Base-by-base conservation (phyloP, 2,888 invertebrate genomes). In the Epinotia bilunana region DNA sequence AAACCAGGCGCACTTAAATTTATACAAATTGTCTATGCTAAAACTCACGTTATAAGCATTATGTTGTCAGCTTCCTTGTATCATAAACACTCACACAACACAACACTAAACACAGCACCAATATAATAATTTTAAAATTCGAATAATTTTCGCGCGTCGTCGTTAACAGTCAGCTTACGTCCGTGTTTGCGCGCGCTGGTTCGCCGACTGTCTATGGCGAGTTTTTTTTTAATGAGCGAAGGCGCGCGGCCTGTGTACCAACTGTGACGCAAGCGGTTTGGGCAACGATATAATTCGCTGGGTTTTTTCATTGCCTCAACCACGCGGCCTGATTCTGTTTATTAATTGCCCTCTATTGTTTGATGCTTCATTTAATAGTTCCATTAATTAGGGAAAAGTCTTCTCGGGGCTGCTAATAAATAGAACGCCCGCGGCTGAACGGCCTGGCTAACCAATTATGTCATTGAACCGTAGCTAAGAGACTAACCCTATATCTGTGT, bases 1-100 rank as follows among this genome's bases (percentile, higher is more conserved):
- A 23, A 60, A 28, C 12, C 3, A 20, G 13, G 13, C 28, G 33
- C 1, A 20, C 1, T 39, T 43, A 13, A 39, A 11, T 12, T 23
- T 23, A 43, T 20, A 13, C 28, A 68, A 69, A 46, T 46, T 23
- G 2, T 39, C 7, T 46, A 69, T 39, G 16, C 18, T 20, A 81
- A 84, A 84, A 91, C 93, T 92, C 84, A 93, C 93, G 92, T 91
- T 92, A 93, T 92, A 86, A 93, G 91, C 93, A 93, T 93, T 84
- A 89, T 87, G 80, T 69, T 64, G 80, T 87, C 87, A 88, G 87
- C 87, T 90, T 90, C 89, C 89, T 86, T 85, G 84, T 87, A 80
- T 84, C 89, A 91, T 90, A 91, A 90, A 85, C 88, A 88, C 89
- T 81, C 85, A 87, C 90, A 90, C 83, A 83, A 85, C 90, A 88